Evolutionary conservation across 2,113 vertebrate species (phyloP).

Genomic region (Stomatorhinus ivindoensis): DNA sequence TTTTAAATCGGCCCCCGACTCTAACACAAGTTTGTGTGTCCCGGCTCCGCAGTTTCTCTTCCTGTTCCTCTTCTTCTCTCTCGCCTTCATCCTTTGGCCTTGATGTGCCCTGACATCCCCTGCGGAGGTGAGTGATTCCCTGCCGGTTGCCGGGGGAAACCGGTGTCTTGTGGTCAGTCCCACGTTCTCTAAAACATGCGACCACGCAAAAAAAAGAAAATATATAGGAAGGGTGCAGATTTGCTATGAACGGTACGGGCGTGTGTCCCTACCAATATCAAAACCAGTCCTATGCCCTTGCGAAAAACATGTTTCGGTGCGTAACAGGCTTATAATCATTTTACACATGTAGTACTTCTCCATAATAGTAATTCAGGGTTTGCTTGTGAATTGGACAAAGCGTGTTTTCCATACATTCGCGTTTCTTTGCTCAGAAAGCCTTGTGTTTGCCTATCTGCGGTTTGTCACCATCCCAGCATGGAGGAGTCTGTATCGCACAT

Average conservation of each 20-base stretch:
- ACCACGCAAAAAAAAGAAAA: neutral
- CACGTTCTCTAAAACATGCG: neutral
- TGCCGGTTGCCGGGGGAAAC: neutral
- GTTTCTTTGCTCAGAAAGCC: neutral
- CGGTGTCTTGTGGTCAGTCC: neutral
- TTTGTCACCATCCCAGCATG: neutral
- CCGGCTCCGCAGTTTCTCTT: conserved; percentile 84
- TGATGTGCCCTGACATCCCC: conserved; percentile 84
- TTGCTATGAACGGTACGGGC: neutral
- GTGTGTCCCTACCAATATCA: neutral
- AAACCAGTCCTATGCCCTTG: neutral
- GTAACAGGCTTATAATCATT: neutral
- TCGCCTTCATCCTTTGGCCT: conserved; percentile 99
- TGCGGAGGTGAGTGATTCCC: conserved; percentile 77
- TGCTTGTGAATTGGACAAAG: neutral
- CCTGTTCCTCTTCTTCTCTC: conserved; percentile 99
- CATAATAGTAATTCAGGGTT: neutral
- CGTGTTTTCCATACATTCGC: neutral
- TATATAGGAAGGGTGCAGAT: neutral
- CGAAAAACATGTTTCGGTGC: neutral
- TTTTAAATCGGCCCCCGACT: neutral
- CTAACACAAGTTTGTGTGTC: neutral
- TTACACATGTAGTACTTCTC: neutral
- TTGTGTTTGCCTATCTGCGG: neutral
- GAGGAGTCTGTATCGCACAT: neutral